These are phyloP conservation scores for Indri indri DNA, from an alignment of 2,113 vertebrate genomes.

Conservation along the genomic window DNA sequence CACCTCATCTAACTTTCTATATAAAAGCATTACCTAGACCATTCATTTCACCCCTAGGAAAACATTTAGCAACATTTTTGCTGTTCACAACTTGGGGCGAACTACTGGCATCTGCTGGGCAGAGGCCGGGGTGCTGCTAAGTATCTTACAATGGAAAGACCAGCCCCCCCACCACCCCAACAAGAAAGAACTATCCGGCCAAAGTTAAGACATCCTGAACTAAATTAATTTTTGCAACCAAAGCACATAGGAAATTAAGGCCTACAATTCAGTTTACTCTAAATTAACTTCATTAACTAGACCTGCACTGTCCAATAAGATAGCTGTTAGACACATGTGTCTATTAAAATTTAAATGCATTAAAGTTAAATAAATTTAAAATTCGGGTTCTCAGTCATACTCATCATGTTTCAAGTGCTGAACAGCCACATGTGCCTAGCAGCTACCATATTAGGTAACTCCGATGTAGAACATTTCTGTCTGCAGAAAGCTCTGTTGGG, in stretches of 20 bases:
- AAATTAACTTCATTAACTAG: neutral
- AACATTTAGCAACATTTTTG: neutral
- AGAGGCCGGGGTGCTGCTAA: neutral
- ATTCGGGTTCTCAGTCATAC: neutral
- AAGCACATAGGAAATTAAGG: neutral
- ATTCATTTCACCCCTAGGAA: neutral
- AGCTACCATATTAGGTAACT: neutral
- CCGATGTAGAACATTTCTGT: neutral
- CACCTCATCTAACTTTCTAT: neutral
- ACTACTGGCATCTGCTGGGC: too few species aligned
- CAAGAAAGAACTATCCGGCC: neutral
- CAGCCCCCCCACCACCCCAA: neutral
- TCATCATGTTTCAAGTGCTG: neutral
- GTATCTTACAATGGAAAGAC: neutral
- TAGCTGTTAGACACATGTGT: neutral
- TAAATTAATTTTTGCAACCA: neutral
- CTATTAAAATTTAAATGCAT: neutral
- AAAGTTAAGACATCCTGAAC: neutral
- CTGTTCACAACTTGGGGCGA: neutral
- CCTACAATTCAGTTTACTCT: neutral
- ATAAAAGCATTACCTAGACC: neutral
- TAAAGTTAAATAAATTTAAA: conserved; percentile 1
- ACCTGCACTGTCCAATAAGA: neutral
- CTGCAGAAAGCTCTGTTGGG: neutral
- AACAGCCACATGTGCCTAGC: neutral